Conservation (phyloP, 2,113 vertebrate species). For the Cyphomyrus plagiostoma region DNA sequence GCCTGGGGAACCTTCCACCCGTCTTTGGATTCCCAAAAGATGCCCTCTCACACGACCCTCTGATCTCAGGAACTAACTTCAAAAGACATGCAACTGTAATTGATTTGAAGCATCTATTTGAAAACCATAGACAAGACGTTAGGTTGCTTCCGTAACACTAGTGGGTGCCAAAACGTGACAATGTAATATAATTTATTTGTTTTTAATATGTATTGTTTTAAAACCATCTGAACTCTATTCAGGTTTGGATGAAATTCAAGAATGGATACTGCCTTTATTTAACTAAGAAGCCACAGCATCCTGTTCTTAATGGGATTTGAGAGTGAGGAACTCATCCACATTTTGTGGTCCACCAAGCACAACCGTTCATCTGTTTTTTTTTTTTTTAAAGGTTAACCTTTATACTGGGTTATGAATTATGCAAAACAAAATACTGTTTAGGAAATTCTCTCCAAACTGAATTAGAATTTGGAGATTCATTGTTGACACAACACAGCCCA, state of each 20-base stretch:
- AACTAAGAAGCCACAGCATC: background rate
- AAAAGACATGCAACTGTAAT: background rate
- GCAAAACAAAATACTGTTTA: background rate
- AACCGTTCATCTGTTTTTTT: background rate
- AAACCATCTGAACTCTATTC: slow-evolving; percentile 6
- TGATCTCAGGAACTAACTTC: background rate
- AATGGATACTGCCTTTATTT: background rate
- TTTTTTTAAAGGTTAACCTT: background rate
- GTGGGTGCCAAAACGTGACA: background rate
- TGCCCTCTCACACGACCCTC: background rate
- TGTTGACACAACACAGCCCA: too few species aligned
- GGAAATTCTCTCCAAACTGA: background rate
- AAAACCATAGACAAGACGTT: background rate
- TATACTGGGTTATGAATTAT: background rate
- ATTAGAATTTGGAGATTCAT: too few species aligned
- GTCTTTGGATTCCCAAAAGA: background rate
- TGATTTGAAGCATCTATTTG: background rate
- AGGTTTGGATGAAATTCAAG: background rate
- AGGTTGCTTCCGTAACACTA: background rate
- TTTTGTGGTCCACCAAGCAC: background rate
- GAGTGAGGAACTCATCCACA: background rate
- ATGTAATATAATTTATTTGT: background rate
- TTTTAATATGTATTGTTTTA: background rate
- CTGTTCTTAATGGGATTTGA: background rate
- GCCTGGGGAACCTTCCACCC: background rate